Evolutionary conservation across 2,888 invertebrate genomes (phyloP), one percentile per base, ranked within the genome.

Genomic region (Agrypnus murinus): DNA sequence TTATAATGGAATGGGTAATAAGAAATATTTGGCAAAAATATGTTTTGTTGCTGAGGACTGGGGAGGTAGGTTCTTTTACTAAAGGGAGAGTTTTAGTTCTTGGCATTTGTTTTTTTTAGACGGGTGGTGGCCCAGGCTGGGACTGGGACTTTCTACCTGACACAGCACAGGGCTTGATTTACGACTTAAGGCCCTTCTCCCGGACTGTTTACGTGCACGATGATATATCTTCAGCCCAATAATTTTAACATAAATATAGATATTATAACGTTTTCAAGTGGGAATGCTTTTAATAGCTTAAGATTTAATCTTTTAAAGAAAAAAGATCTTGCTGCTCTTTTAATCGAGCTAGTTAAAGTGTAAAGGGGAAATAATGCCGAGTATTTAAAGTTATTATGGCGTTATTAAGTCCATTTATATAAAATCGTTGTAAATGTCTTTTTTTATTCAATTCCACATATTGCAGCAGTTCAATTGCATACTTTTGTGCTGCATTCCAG

Each of bases 181-280:
- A 78, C 75, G 78, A 75, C 71, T 45, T 55, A n/a, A 53, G 72
- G 62, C 74, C 77, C 72, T 69, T 75, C 69, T 72, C 65, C 64
- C 60, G 72, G 71, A 75, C 77, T 72, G 72, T 75, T 76, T 76
- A 76, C 74, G 75, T 73, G 74, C 58, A 68, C 74, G 76, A 75
- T 77, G 77, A 77, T 76, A 77, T 75, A 77, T 77, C 70, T 77
- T 40, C 57, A 62, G 70, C 65, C 58, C 74, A 72, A 66, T 75
- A 77, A 79, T 78, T 78, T 76, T 69, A 74, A 75, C 75, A 73
- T 79, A 79, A 79, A 78, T 78, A 79, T 78, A 79, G 79, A 78
- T 78, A 79, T 78, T 78, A 78, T 67, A n/a, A 65, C 74, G 70
- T 75, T 69, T 66, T 75, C 71, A 77, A 78, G 75, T 76, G 76